Base-by-base conservation (phyloP, 2,888 invertebrate genomes). In the Tipula confusa region DNA sequence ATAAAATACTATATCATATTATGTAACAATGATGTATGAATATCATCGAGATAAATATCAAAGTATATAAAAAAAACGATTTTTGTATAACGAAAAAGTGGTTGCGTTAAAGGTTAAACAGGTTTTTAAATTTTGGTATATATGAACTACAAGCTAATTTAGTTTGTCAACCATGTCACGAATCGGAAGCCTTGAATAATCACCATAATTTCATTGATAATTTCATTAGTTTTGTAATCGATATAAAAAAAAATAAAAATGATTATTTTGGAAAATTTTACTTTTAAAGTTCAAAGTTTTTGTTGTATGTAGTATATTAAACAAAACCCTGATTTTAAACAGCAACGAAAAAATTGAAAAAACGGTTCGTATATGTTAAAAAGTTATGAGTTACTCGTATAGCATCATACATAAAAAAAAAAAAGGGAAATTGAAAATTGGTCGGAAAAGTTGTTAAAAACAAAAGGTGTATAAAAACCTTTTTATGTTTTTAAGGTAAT, bases 221-320 rank as follows among this genome's bases (percentile, higher is more conserved):
- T 64, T 64, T 64, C 64, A 64, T 64, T 24, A 64, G 24, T 64
- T 64, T 64, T 64, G 64, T 64, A 64, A 9, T 7, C 4, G 24
- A 64, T 9, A 64, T 24, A 64, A 64, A 64, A 7, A 64, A 43
- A 43, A 64, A 64, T 24, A 7, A 64, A 43, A 43, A 43, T 43
- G 7, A 24, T 64, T 64, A 24, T 43, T 9, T 64, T 24, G 64
- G 64, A 64, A 64, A n/a, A 64, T 24, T 24, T 43, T n/a, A n/a
- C n/a, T n/a, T 64, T 64, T 64, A 64, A 64, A 64, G 64, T 64
- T 64, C 64, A 64, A 64, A 64, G 64, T 24, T 64, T 64, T 64
- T 64, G 18, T 7, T 64, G 2, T 43, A 6, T 43, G 4, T 43
- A 9, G n/a, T n/a, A n/a, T n/a, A 24, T 64, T 64, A 24, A 64